phyloP scores from a whole-genome alignment of 2,113 vertebrate genomes.

The Gracilinanus agilis region DNA sequence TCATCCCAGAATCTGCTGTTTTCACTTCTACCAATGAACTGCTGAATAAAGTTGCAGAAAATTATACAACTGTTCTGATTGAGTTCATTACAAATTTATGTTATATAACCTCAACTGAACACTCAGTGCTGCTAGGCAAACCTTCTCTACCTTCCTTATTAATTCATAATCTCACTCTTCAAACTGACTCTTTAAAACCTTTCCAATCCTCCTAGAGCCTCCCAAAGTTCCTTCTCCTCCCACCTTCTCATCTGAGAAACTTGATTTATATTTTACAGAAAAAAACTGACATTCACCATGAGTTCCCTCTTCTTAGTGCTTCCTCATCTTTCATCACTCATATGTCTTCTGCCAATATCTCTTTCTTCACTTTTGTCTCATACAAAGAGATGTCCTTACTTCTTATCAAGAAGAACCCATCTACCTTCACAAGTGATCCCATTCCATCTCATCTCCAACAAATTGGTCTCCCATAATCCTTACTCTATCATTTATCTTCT shows the following conservation, averaged over 20 bases:
- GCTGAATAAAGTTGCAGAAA: neutral
- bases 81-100: neutral
- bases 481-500: neutral
- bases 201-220: neutral
- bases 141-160: neutral
- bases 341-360: neutral
- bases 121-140: neutral
- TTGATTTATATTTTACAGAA: neutral
- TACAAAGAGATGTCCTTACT: neutral
- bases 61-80: neutral
- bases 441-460: neutral
- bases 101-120: neutral
- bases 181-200: neutral
- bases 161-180: neutral
- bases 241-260: neutral
- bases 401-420: neutral
- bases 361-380: neutral
- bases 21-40: neutral
- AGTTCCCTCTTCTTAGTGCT: neutral
- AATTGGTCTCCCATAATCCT: neutral
- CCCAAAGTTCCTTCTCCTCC: neutral
- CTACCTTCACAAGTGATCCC: neutral
- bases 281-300: neutral
- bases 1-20: neutral
- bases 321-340: neutral